Evolutionary conservation across 2,888 invertebrate species (phyloP), one percentile per base, ranked within the genome.

Genomic region (Chromoteleia sp.): DNA sequence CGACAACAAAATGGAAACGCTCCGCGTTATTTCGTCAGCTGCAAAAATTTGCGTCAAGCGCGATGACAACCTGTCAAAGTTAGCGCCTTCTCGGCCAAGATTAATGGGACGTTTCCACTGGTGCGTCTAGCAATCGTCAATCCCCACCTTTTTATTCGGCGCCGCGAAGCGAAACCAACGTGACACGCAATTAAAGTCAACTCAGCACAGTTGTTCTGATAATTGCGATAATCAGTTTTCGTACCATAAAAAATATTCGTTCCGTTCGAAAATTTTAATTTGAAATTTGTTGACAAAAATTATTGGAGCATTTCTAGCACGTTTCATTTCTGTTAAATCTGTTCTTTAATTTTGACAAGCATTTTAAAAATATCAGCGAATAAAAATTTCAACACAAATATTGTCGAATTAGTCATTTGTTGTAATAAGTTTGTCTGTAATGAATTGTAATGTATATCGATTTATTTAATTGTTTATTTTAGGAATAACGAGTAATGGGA

Each of bases 21-120:
- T 81, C 3, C 67, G 77, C 8, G 61, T 81, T 25, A 41, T 73
- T 58, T 76, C 63, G 15, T 81, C 81, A 8, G 81, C 76, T 36
- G 68, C 68, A 39, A 61, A 73, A 73, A 73, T 81, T 61, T 25
- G 61, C 67, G 43, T 81, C 41, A 63, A 10, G 21, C 48, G 56
- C 63, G 63, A 48, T 48, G 70, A 77, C 61, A 54, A 36, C 39
- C 14, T 29, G 65, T 56, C 68, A 54, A 76, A 75, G 52, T 76
- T 68, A 19, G 61, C 68, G 76, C 76, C 39, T 50, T 45, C 54
- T 48, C 25, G 41, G 19, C 29, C 12, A 68, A 76, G 65, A 75
- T 65, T 75, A 67, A 75, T 67, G 65, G 21, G 41, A 75, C 65
- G 56, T 48, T 61, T 63, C 43, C 52, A 61, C 73, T 63, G 56